Conservation (phyloP, 2,888 invertebrate genomes). For the Drosophila mercatorum region DNA sequence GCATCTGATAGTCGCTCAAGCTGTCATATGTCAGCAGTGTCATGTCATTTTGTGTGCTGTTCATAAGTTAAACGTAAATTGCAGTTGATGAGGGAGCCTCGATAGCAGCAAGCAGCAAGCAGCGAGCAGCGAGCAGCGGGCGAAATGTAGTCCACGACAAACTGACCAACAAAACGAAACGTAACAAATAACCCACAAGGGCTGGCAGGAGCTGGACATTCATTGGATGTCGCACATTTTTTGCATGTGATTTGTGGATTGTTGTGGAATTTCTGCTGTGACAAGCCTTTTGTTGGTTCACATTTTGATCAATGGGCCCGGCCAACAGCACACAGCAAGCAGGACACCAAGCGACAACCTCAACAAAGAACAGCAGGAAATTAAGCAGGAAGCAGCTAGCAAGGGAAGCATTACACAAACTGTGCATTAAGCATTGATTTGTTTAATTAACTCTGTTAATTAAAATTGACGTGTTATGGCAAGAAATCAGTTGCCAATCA, state of each 20-base stretch:
- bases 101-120: slow-evolving; percentile 36
- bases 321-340: slow-evolving; percentile 15
- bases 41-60: slow-evolving; percentile 27
- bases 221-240: slow-evolving; percentile 64
- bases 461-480: slow-evolving; percentile 2
- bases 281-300: slow-evolving; percentile 54
- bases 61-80: slow-evolving; percentile 72
- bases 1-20: slow-evolving; percentile 24
- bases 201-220: slow-evolving; percentile 35
- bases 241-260: slow-evolving; percentile 62
- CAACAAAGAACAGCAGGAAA: slow-evolving; percentile 28
- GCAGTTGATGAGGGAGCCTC: slow-evolving; percentile 51
- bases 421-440: slow-evolving; percentile 25
- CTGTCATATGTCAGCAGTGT: slow-evolving; percentile 1
- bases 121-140: slow-evolving; percentile 16
- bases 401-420: slow-evolving; percentile 5
- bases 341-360: slow-evolving; percentile 26
- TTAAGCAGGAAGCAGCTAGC: slow-evolving; percentile 8
- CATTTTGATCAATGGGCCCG: slow-evolving; percentile 53
- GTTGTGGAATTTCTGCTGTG: slow-evolving; percentile 55
- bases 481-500: background rate
- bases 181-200: slow-evolving; percentile 31
- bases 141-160: slow-evolving; percentile 6
- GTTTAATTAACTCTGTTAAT: slow-evolving; percentile 29
- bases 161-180: slow-evolving; percentile 11